Evolutionary conservation across 37 sponge, comb jelly and placozoan species (phyloP).

Genomic region (Aplysina aerophoba): DNA sequence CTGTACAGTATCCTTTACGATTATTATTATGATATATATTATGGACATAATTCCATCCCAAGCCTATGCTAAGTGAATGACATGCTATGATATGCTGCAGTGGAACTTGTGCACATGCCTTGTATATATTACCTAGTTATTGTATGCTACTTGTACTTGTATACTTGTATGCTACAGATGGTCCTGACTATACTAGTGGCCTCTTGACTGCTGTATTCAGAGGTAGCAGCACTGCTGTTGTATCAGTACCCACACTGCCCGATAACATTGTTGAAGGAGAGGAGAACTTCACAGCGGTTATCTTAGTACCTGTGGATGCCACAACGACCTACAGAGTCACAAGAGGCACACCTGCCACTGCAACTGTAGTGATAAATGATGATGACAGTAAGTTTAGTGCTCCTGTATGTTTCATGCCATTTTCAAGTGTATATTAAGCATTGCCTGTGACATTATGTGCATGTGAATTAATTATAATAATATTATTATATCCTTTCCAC

Average conservation of each 20-base stretch:
- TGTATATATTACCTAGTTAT: background rate
- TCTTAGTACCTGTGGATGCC: background rate
- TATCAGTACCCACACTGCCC: background rate
- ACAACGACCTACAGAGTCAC: background rate
- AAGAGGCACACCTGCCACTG: background rate
- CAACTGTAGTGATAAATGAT: background rate
- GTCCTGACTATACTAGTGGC: background rate
- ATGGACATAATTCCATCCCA: too few relatives aligned
- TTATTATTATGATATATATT: too few relatives aligned
- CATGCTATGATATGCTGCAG: too few relatives aligned
- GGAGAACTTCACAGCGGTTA: slow-evolving; percentile 11
- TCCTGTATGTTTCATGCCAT: too few relatives aligned
- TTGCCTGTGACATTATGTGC: too few relatives aligned
- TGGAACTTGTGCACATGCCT: background rate
- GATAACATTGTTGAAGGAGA: slow-evolving; percentile 12
- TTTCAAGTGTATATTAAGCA: too few relatives aligned
- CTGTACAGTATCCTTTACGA: too few relatives aligned
- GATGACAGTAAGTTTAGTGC: too few relatives aligned
- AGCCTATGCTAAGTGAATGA: too few relatives aligned
- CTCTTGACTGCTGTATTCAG: slow-evolving; percentile 4
- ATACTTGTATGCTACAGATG: background rate
- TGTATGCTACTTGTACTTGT: too few relatives aligned
- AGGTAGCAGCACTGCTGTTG: background rate
- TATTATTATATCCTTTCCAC: too few relatives aligned
- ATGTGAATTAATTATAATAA: too few relatives aligned